Evolutionary conservation across 2,797 vertebrate species (phyloP).

Genomic region (Gorsachius magnificus): DNA sequence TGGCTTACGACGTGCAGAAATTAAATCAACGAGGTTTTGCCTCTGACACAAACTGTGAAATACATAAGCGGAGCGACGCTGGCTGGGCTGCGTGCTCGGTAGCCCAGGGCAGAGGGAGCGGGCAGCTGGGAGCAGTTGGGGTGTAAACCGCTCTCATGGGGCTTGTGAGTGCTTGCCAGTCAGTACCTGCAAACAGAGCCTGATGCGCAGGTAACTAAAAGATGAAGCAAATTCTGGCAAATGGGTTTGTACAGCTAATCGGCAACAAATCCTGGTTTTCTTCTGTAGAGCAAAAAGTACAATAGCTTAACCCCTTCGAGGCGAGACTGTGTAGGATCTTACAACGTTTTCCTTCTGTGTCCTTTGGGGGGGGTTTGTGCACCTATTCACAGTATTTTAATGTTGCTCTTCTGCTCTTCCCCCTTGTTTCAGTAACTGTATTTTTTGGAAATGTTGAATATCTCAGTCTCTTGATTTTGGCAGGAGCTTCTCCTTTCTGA

Average conservation of each 20-base stretch:
- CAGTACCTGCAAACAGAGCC: background rate
- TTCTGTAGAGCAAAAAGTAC: background rate
- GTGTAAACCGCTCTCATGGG: rapidly evolving
- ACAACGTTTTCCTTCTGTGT: background rate
- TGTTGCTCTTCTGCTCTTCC: background rate
- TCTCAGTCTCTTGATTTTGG: background rate
- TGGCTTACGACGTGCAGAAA: background rate
- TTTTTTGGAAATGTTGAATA: background rate
- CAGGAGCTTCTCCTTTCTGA: background rate
- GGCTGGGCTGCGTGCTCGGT: background rate
- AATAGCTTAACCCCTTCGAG: background rate
- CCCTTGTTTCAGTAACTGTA: background rate
- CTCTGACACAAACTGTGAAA: background rate
- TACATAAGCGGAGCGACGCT: rapidly evolving
- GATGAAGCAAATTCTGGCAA: background rate
- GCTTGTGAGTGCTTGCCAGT: background rate
- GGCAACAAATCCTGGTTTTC: background rate
- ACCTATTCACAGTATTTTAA: background rate
- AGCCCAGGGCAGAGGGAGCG: background rate
- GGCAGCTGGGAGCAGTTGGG: background rate
- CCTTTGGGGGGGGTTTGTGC: background rate
- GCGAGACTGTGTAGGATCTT: background rate
- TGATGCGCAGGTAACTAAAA: background rate
- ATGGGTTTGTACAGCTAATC: background rate
- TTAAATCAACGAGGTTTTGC: background rate